Evolutionary conservation across 1,140 invertebrate genomes (phyloP), one percentile per base, ranked within the genome.

Genomic region (Capitella teleta): DNA sequence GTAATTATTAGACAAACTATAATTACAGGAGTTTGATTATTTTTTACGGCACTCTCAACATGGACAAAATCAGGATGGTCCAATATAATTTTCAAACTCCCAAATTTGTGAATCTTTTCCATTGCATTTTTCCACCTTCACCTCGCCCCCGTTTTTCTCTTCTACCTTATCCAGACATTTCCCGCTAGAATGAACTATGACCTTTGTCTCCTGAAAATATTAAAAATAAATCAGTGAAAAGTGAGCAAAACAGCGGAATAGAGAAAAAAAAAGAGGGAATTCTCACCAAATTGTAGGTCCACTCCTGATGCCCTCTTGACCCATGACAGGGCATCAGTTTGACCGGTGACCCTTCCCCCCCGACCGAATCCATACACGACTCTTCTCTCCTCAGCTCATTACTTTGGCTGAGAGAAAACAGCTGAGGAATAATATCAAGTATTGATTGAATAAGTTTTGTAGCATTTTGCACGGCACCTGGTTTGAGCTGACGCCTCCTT

Each of bases 401-500:
- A 12, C 3, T 19, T 28, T 42, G 34, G 18, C 52, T 53, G 18
- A 49, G 16, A 16, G 46, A 32, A 36, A 53, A 53, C 19, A 53
- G 19, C 52, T 53, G 40, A 16, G 28, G 30, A 25, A 25, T 6
- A 6, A 14, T 16, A 36, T 32, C 28, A 34, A 16, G 19, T 18
- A 6, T 10, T 10, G 10, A 10, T 45, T 25, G 25, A 23, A 45
- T 45, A 10, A 45, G 14, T 45, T 10, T 8, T 45, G 44, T 28
- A 26, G 12, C 18, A 25, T 12, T 28, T n/a, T 28, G 2, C n/a
- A 26, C 5, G 28, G 21, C 18, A 79, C 77, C 70, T 79, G 76
- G 55, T 67, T 76, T 21, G 73, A 66, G 56, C 79, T 81, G 19
- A 83, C 64, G 49, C 77, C 78, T 5, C 70, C 64, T 73, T 89